Evolutionary conservation across 1,140 invertebrate species (phyloP), one percentile per base, ranked within the genome.

Genomic region (Eubasilissa regina): DNA sequence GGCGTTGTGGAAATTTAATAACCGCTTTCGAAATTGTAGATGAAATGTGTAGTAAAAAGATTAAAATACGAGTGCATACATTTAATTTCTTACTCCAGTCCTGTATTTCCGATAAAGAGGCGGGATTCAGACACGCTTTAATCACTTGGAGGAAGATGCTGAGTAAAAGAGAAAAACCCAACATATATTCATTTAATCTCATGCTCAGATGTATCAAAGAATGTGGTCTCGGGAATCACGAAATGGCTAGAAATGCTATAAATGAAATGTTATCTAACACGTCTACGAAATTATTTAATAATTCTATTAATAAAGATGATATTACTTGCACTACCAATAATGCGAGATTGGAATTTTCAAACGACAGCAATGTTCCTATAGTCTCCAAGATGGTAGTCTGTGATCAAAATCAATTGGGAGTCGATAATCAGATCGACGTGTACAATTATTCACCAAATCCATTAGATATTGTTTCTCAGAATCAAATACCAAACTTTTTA

Each of bases 131-230:
- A 81, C 92, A 96, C 89, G 93, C 94, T 60, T 85, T 98, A 43
- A 84, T 93, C 74, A 92, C 97, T n/a, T 98, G 96, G 95, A 92
- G 94, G 62, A 93, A 95, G 88, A 94, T 98, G 93, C 84, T 91
- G 44, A 84, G 89, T 74, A 87, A 90, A 80, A 90, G 89, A 60
- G 88, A 97, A 6, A 90, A 86, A 68, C 95, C 95, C 1, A 91
- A 91, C 84, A 86, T 94, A 78, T 93, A 90, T 80, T 92, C 92
- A 8, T 98, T 95, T 84, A 97, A 97, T 91, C 89, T 97, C 21
- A 87, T 98, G 83, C 84, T 98, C 6, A 89, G 93, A 83, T 92
- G 92, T 85, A 91, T 93, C 0, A 91, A 94, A 81, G 95, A 98
- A 84, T 97, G 95, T 88, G 90, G 92, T 60, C 88, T 97, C 80